Base-by-base conservation (phyloP, 2,797 vertebrate genomes). In the Pseudochirops corinnae region DNA sequence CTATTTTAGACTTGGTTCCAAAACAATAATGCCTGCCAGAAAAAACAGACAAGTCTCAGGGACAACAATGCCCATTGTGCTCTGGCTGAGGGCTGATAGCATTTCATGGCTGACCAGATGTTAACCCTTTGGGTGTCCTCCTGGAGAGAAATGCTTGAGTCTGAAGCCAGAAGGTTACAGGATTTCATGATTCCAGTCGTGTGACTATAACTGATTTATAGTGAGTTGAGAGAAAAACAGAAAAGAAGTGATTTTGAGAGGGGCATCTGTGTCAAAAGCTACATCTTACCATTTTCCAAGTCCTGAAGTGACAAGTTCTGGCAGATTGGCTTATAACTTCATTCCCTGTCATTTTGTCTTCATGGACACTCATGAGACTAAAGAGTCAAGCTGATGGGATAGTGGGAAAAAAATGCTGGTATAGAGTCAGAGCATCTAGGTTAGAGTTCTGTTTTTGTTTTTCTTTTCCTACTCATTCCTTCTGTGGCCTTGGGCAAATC, bases 11-110 rank as follows among this genome's bases (percentile, higher is more conserved):
- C 93, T 95, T 90, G 46, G 95, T 98, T 98, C 98, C 97, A 98
- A 82, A 98, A 97, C 93, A 97, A 94, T 95, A 95, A 97, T 95
- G 98, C n/a, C 82, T 98, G 98, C 98, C 98, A 99, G 98, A 97
- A 98, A 98, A 99, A 99, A 98, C 98, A 99, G 98, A 98, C 98
- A 98, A 98, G 97, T 98, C 98, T 98, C 96, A 98, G 96, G 96
- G 97, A 98, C 96, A 98, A 99, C 98, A 99, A 99, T 98, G 95
- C 92, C 98, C 96, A 98, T 99, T 99, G 98, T 98, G 95, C 97
- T 97, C 98, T 96, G 95, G 95, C 95, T 97, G 96, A 97, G 96
- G 97, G 96, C 98, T 98, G 98, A 97, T 98, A 98, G 98, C 97
- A 96, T 98, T 98, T 98, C 98, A 98, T 98, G 97, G 96, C 95